Evolutionary conservation across 2,113 vertebrate genomes (phyloP), one percentile per base, ranked within the genome.

Genomic region (Chrysemys picta): DNA sequence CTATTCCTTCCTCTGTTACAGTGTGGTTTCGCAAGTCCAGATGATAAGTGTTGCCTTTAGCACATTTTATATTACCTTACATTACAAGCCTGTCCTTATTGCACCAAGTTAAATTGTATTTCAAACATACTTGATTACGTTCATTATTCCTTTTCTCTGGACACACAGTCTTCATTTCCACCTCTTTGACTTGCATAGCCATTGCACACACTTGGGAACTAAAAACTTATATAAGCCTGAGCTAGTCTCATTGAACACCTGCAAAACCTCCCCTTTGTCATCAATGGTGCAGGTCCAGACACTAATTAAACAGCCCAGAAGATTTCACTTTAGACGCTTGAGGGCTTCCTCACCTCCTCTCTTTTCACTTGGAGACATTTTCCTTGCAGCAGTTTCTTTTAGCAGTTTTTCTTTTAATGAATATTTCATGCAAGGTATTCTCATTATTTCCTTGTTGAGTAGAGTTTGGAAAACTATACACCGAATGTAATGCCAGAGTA

Each of bases 231-330:
- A 42, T 0, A 50, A 0, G 1, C 0, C 3, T 38, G 93, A 14
- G 31, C 59, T 90, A 69, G 82, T 93, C 81, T 86, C 87, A 82
- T 56, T 21, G 42, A 87, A 84, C 52, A 69, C 91, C 53, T 93
- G 47, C 53, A 91, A 62, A 6, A 29, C 19, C 16, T 69, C 80
- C 57, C n/a, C 10, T 25, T 45, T 50, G 42, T 47, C 57, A 52
- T 76, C 91, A 88, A 0, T 50, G n/a, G 38, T 86, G 35, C 54
- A 59, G 22, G 59, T 80, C 88, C 57, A 90, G n/a, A 6, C 86
- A 79, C 90, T 72, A 95, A 69, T 24, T 12, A 19, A 80, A 42
- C 2, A 17, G 65, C 38, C 65, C 80, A 80, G 56, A 57, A 57
- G 6, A 50, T 88, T 50, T 59, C 65, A 88, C 59, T 31, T 42